These are phyloP conservation scores for Octomys mimax DNA, from an alignment of 2,797 vertebrate genomes.

Conservation along the genomic window DNA sequence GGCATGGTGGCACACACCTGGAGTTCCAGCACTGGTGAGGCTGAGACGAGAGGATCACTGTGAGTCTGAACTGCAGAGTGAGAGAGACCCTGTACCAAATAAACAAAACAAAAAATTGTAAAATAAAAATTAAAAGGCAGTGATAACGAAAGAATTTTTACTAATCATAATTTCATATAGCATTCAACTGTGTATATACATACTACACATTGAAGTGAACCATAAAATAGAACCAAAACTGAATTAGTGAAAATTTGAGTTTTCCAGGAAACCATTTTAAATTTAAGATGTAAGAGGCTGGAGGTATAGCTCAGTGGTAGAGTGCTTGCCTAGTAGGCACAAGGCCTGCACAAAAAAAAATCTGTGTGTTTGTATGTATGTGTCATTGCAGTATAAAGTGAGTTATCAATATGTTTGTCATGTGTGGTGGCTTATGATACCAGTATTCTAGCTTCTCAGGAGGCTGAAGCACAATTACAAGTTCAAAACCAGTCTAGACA, in stretches of 20 bases:
- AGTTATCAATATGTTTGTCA: not conserved
- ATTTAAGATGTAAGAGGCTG: constrained; percentile 47
- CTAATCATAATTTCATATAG: constrained; percentile 35
- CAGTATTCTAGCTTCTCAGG: not conserved
- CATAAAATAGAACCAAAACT: constrained; percentile 17
- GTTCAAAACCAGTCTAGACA: not conserved
- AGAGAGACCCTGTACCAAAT: no score
- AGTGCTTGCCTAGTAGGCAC: no score
- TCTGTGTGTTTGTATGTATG: not conserved
- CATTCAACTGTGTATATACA: not conserved
- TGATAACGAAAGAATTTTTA: constrained; percentile 41
- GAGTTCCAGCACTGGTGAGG: no score
- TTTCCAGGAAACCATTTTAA: constrained; percentile 43
- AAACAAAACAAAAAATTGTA: no score
- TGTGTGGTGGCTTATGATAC: not conserved
- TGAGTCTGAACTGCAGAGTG: no score
- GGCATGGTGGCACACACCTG: no score
- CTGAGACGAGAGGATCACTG: no score
- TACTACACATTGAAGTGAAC: constrained; percentile 40
- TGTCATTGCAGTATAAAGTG: not conserved
- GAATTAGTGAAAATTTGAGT: constrained; percentile 50
- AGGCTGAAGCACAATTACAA: not conserved
- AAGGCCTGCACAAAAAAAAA: not conserved
- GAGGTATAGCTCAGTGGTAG: not conserved
- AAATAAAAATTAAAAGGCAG: not conserved